Conservation (phyloP, 2,888 invertebrate genomes). For the Pristionchus exspectatus region DNA sequence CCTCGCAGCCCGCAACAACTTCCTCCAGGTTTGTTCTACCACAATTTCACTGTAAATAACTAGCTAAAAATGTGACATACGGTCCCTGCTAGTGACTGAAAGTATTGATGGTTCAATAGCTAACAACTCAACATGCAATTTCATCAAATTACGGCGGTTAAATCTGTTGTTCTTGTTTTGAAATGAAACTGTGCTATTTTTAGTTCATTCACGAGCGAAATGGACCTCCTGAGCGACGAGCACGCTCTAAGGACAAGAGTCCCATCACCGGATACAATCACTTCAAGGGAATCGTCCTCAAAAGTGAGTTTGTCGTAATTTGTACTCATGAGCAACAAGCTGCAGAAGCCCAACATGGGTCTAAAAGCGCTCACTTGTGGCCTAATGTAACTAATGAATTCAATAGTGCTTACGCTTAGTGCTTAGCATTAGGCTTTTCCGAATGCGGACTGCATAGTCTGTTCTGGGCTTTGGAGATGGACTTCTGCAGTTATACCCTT, state of each 20-base stretch:
- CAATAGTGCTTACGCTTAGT: too few species aligned
- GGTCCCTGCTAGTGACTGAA: not conserved
- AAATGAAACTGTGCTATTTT: not conserved
- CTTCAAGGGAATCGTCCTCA: conserved; percentile 76
- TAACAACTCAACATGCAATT: not conserved
- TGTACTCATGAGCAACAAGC: not conserved
- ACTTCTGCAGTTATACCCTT: too few species aligned
- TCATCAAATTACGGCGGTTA: not conserved
- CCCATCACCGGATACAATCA: conserved; percentile 72
- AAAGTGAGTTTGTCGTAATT: conserved; percentile 66
- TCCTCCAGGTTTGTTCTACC: conserved; percentile 56
- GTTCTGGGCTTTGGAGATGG: too few species aligned
- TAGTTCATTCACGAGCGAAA: conserved; percentile 72
- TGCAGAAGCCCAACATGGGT: not conserved
- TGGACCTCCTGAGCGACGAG: conserved; percentile 70
- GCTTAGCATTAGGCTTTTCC: too few species aligned
- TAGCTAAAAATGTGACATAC: not conserved
- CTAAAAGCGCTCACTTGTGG: too few species aligned
- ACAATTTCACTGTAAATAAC: not conserved
- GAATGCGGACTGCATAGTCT: too few species aligned
- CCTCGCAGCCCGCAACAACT: conserved; percentile 52
- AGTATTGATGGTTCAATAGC: not conserved
- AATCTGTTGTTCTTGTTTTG: not conserved
- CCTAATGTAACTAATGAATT: too few species aligned
- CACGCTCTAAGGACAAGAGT: conserved; percentile 71